phyloP scores from a whole-genome alignment of 2,888 invertebrate genomes.

The Nomada fucata region DNA sequence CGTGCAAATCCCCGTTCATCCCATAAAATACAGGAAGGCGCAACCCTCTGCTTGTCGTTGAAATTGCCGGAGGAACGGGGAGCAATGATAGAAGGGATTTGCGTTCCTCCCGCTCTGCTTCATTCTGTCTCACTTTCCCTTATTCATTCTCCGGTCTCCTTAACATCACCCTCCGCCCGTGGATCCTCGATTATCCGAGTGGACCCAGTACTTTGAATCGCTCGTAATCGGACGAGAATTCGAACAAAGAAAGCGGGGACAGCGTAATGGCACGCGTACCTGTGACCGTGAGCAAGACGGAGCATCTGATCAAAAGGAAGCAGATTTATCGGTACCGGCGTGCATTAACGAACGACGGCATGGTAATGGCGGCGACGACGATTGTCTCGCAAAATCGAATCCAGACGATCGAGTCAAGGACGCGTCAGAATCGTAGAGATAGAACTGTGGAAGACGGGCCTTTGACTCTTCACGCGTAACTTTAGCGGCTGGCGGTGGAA shows the following conservation, averaged over 20 bases:
- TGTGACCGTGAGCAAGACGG: conserved; percentile 28
- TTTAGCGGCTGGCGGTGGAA: neutral
- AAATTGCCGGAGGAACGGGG: conserved; percentile 58
- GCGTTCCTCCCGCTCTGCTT: conserved; percentile 36
- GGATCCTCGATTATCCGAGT: conserved; percentile 69
- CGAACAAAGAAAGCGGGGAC: conserved; percentile 57
- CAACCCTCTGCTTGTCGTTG: conserved; percentile 46
- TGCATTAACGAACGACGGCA: conserved; percentile 67
- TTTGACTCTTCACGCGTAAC: neutral
- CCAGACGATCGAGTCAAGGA: conserved; percentile 24
- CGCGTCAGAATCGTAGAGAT: neutral
- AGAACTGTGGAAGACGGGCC: neutral
- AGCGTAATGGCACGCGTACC: conserved; percentile 47
- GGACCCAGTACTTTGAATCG: conserved; percentile 59
- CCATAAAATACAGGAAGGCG: conserved; percentile 54
- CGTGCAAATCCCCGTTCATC: conserved; percentile 48
- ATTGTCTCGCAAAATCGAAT: conserved; percentile 55
- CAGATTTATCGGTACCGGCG: conserved; percentile 61
- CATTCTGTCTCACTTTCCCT: conserved; percentile 9
- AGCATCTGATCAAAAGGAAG: conserved; percentile 72
- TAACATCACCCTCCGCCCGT: conserved; percentile 25
- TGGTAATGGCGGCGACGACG: conserved; percentile 37
- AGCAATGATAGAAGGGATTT: conserved; percentile 57
- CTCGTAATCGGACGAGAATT: conserved; percentile 65
- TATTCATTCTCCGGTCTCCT: conserved; percentile 11